Conservation (phyloP, 37 sponge, comb jelly and placozoan species). For the Hexactinellida sp. region DNA sequence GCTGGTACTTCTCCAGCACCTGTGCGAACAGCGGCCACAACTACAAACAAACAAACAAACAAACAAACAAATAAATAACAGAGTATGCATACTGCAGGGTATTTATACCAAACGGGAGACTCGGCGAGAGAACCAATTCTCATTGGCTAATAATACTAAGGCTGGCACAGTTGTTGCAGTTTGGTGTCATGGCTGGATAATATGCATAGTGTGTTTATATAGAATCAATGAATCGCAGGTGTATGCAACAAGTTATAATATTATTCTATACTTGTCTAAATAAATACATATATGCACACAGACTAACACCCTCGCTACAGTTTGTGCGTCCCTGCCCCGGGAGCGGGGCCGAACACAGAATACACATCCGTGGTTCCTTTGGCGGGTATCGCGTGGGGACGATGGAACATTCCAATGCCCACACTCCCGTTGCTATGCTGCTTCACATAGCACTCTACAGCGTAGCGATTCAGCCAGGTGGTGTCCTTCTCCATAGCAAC, state of each 20-base stretch:
- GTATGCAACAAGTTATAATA: no score
- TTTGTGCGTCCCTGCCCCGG: no score
- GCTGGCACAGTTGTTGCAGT: no score
- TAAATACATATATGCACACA: no score
- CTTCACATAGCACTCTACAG: neutral
- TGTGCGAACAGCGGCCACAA: conserved; percentile 4
- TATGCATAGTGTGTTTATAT: no score
- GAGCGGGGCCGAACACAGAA: neutral
- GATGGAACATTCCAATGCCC: neutral
- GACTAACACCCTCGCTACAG: no score
- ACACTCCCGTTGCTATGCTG: neutral
- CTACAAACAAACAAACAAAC: neutral
- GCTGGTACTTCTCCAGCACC: conserved; percentile 1
- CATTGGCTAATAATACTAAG: neutral
- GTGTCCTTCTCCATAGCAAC: neutral
- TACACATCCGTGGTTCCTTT: neutral
- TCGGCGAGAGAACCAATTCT: no score
- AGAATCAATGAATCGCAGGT: no score
- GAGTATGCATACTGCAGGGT: no score
- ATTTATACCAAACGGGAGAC: no score
- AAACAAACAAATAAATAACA: neutral
- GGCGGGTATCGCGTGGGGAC: neutral
- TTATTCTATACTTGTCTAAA: no score
- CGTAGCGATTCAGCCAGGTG: neutral
- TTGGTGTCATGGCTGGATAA: no score